phyloP scores from a whole-genome alignment of 2,888 invertebrate genomes.

The Amiota minor region DNA sequence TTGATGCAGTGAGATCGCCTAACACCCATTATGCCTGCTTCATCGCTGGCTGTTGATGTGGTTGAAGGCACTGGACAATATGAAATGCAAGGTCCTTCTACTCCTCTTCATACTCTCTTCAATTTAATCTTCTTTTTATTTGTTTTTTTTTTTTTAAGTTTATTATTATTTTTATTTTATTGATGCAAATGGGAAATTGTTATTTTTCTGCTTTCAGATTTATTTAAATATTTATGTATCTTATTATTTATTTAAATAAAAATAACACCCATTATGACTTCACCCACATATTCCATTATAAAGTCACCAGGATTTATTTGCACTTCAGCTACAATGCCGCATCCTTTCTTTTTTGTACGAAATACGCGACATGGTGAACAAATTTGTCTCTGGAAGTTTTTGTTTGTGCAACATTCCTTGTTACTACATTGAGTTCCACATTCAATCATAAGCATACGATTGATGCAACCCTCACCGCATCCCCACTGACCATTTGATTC shows the following conservation, averaged over 20 bases:
- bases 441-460: conserved; percentile 98
- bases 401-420: conserved; percentile 93
- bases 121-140: not conserved
- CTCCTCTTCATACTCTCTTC: not conserved
- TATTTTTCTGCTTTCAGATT: too few relatives aligned
- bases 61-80: not conserved
- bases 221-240: too few relatives aligned
- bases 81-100: too few relatives aligned
- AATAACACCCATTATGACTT: too few relatives aligned
- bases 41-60: not conserved
- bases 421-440: conserved; percentile 94
- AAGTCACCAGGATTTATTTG: conserved; percentile 81
- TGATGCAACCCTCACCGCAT: conserved; percentile 96
- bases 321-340: conserved; percentile 83
- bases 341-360: conserved; percentile 94
- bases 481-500: conserved; percentile 86
- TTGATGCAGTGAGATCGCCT: conserved; percentile 84
- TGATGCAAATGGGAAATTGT: too few relatives aligned
- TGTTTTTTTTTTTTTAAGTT: not conserved
- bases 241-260: too few relatives aligned
- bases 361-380: conserved; percentile 91
- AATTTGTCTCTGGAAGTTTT: conserved; percentile 90
- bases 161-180: too few relatives aligned
- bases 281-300: conserved; percentile 98
- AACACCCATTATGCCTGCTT: conserved; percentile 74